Evolutionary conservation across 2,888 invertebrate genomes (phyloP), one percentile per base, ranked within the genome.

Genomic region (Anthrax anthrax): DNA sequence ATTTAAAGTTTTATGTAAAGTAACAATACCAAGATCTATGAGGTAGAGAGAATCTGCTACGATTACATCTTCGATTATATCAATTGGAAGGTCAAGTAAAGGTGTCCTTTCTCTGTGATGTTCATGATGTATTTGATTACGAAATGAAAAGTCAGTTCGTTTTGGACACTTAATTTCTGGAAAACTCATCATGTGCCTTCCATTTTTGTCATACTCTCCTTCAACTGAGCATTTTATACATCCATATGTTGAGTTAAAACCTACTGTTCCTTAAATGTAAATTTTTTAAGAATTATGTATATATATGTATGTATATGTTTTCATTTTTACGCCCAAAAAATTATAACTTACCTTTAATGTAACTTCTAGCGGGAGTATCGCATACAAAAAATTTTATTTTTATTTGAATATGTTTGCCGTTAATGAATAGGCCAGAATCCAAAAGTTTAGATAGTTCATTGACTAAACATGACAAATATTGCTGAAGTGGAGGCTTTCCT

Each of bases 161-260:
- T 39, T 18, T 2, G 39, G 18, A 10, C 39, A 18, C 5, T 39
- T 19, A 18, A 13, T 39, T n/a, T 19, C 18, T 13, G 18, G 18
- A 39, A 39, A 39, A 19, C 18, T 39, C 39, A 39, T 39, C 39
- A 39, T 39, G 39, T 19, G 18, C 9, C 18, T 18, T 18, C 18
- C 39, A 39, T 39, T 14, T 12, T 39, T 14, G n/a, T 18, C 17
- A 10, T 19, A 39, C 18, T 39, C 39, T 19, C 53, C 54, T 48
- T 42, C 19, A 12, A 32, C 17, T 18, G 4, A 3, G 16, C 41
- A 41, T 32, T 41, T 29, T 17, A 16, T 9, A 41, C 55, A 54
- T 16, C 54, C 52, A 49, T 56, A 46, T 18, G 44, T 44, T 29
- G 45, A 37, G 52, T 53, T 55, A 48, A 54, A 55, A 38, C 43